Percentiles rank a stretch among this genome's conserved stretches.
These are phyloP conservation scores for Dicyrtoma fusca DNA, from an alignment of 2,888 invertebrate genomes.

Conservation along the genomic window DNA sequence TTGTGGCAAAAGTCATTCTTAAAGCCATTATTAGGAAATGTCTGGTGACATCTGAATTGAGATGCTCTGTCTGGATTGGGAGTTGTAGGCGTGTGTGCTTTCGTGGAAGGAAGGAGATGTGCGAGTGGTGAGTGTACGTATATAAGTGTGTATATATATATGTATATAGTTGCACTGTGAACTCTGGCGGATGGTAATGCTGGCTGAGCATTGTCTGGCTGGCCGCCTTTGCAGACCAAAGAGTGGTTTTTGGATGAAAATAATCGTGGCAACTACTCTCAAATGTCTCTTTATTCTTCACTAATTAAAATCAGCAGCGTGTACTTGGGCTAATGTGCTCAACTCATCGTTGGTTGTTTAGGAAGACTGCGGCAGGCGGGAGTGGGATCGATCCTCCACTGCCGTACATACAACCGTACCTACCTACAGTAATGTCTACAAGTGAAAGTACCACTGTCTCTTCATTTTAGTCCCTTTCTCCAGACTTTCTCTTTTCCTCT, in stretches of 20 bases:
- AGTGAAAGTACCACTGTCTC: background rate
- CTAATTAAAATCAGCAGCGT: conserved; percentile 31
- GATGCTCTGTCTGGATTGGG: conserved; percentile 4
- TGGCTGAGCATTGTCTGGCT: no score
- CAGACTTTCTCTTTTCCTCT: no score
- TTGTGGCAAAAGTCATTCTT: background rate
- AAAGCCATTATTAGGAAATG: conserved; percentile 18
- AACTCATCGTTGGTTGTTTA: background rate
- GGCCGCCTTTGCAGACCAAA: background rate
- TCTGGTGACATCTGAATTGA: conserved; percentile 18
- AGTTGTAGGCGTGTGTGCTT: no score
- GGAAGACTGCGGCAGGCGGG: no score
- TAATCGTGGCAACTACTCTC: conserved; percentile 23
- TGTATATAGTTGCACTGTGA: no score
- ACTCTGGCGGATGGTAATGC: no score
- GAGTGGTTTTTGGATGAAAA: conserved; percentile 18
- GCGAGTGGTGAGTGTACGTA: no score
- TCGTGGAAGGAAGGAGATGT: no score
- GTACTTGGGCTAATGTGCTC: conserved; percentile 24
- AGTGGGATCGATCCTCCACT: no score
- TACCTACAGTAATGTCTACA: no score
- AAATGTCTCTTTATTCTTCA: conserved; percentile 28
- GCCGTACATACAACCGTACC: no score
- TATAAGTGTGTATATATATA: no score
- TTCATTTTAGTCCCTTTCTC: conserved; percentile 1